Evolutionary conservation across 2,888 invertebrate species (phyloP), one percentile per base, ranked within the genome.

Genomic region (Timandra comae): DNA sequence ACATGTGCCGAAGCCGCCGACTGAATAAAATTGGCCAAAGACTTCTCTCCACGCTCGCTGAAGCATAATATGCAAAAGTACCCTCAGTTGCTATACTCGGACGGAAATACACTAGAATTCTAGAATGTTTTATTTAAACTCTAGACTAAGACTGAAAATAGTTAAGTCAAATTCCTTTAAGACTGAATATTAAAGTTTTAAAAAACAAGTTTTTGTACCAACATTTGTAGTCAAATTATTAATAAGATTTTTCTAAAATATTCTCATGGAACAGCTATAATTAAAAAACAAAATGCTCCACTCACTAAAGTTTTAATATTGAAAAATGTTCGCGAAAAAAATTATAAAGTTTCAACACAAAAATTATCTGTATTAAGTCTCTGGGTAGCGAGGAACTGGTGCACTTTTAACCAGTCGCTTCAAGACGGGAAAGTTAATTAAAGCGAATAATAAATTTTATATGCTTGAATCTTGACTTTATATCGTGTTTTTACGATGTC

Each of bases 381-480:
- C 32, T 33, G 37, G 16, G 4, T 16, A 6, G 16, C 16, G 6
- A 6, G 6, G 4, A 5, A 6, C 16, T 16, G 16, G 16, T 16
- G 16, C 16, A 16, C 4, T 16, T 16, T n/a, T n/a, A n/a, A n/a
- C n/a, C n/a, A 16, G 16, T 41, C 31, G 39, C 34, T 33, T 29
- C 27, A 12, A 41, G 24, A 45, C 35, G 36, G 41, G 37, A 48
- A 49, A 43, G 37, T 46, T 40, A 49, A 49, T 49, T 43, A 46
- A 38, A 42, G 38, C 29, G 29, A 33, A 11, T 26, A 35, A 42
- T 48, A 46, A 41, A 42, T 43, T 32, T 40, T 40, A 46, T 43
- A 48, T 42, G 39, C 38, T 41, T 20, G 41, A 48, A 48, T 46
- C 41, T 42, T 40, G 36, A 46, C 43, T 43, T 49, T 49, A 46